Evolutionary conservation across 2,113 vertebrate genomes (phyloP).

Genomic region (Prunella himalayana): DNA sequence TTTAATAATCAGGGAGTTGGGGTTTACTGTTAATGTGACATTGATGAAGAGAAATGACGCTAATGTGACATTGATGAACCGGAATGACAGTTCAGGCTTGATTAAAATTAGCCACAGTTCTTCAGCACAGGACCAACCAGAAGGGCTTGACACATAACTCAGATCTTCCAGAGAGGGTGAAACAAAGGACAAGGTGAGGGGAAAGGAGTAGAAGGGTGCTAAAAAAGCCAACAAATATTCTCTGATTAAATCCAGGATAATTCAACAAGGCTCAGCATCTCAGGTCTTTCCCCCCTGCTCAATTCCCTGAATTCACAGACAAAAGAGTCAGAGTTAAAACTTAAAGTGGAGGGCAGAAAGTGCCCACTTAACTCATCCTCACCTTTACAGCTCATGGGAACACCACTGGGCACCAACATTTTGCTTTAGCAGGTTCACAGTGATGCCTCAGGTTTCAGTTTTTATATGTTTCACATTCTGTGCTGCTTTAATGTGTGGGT

Average conservation of each 20-base stretch:
- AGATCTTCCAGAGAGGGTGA: neutral
- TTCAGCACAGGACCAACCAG: constrained; percentile 16
- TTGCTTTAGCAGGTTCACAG: neutral
- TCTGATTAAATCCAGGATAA: neutral
- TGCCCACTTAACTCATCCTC: neutral
- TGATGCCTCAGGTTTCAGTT: too few relatives aligned
- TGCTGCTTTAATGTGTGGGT: too few relatives aligned
- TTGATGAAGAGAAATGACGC: constrained; percentile 79
- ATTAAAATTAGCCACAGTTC: constrained; percentile 86
- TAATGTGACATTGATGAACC: constrained; percentile 85
- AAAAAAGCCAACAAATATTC: neutral
- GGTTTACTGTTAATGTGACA: constrained; percentile 86
- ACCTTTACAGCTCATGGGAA: neutral
- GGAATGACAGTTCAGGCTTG: constrained; percentile 80
- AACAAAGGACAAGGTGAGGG: neutral
- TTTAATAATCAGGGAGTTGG: constrained; percentile 85
- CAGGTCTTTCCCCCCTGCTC: neutral
- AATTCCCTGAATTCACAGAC: neutral
- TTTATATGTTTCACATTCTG: too few relatives aligned
- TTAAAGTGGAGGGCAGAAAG: neutral
- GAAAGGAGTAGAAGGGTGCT: neutral
- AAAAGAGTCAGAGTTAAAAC: neutral
- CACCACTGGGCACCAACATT: neutral
- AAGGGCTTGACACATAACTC: neutral
- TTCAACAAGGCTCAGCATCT: fast-evolving